These are phyloP conservation scores for Eufriesea mexicana DNA, from an alignment of 1,140 invertebrate genomes.

Conservation along the genomic window DNA sequence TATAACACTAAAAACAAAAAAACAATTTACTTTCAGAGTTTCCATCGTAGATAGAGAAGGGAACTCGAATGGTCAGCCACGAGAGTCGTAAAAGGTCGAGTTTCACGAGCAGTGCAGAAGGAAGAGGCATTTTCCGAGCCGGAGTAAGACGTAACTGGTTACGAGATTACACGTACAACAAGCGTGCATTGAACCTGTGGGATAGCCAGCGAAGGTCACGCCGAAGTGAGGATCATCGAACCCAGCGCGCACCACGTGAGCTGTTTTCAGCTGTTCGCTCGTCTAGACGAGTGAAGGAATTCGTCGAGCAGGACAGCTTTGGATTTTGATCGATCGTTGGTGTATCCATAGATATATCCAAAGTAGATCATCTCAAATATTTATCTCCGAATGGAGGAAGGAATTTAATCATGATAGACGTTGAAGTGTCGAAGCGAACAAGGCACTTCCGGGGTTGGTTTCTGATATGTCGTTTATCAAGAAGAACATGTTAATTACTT, in stretches of 20 bases:
- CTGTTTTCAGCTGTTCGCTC: conserved; percentile 29
- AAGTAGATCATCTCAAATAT: not conserved
- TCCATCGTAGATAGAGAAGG: not conserved
- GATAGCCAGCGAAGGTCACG: conserved; percentile 68
- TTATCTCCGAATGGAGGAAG: too few relatives aligned
- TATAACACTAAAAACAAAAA: too few relatives aligned
- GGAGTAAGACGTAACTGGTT: conserved; percentile 53
- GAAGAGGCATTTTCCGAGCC: conserved; percentile 23
- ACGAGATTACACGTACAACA: conserved; percentile 57
- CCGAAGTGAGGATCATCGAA: conserved; percentile 63
- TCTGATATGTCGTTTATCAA: too few relatives aligned
- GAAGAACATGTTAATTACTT: too few relatives aligned
- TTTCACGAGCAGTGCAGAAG: conserved; percentile 5
- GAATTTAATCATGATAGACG: too few relatives aligned
- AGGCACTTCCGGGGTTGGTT: too few relatives aligned
- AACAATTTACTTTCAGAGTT: not conserved
- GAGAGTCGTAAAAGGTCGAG: conserved; percentile 26
- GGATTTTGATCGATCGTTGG: not conserved
- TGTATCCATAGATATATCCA: too few relatives aligned
- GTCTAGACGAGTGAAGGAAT: not conserved
- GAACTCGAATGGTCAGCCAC: not conserved
- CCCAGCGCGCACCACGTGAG: conserved; percentile 14
- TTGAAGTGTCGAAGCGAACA: too few relatives aligned
- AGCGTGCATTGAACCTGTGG: conserved; percentile 72
- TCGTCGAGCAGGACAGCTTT: not conserved